Conservation (phyloP, 1,140 invertebrate species). For the Anagrus nilaparvatae region DNA sequence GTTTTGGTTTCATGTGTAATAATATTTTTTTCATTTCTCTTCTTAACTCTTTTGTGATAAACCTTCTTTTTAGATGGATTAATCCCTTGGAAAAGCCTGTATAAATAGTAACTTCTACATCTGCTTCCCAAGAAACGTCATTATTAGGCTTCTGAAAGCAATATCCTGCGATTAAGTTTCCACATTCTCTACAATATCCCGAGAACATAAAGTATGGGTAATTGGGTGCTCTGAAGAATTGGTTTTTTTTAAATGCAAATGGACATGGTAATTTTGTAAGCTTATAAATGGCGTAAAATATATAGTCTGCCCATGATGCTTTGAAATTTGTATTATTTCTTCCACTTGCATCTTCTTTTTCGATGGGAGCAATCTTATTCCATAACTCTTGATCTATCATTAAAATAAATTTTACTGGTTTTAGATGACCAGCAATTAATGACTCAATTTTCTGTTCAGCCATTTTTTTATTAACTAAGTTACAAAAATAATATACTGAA, state of each 20-base stretch:
- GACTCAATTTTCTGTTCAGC: too few species aligned
- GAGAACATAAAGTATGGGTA: neutral
- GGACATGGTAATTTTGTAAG: slow-evolving; percentile 10
- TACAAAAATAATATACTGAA: too few species aligned
- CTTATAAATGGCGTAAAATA: too few species aligned
- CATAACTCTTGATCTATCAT: too few species aligned
- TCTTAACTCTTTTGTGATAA: neutral
- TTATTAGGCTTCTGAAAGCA: slow-evolving; percentile 2
- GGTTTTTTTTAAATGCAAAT: slow-evolving; percentile 5
- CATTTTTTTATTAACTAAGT: too few species aligned
- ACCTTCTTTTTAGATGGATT: neutral
- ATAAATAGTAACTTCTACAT: neutral
- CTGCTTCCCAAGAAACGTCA: too few species aligned
- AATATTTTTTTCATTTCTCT: slow-evolving; percentile 2
- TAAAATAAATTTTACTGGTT: too few species aligned
- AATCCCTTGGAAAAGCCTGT: slow-evolving; percentile 7
- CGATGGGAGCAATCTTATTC: too few species aligned
- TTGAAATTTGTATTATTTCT: too few species aligned
- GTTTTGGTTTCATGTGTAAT: neutral
- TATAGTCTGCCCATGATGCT: too few species aligned
- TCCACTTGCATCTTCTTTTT: too few species aligned
- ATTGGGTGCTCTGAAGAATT: neutral
- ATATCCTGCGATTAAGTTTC: slow-evolving; percentile 1
- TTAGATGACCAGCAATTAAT: too few species aligned
- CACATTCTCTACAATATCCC: slow-evolving; percentile 11